Base-by-base conservation (phyloP, 2,113 vertebrate genomes). In the Hyla sarda region DNA sequence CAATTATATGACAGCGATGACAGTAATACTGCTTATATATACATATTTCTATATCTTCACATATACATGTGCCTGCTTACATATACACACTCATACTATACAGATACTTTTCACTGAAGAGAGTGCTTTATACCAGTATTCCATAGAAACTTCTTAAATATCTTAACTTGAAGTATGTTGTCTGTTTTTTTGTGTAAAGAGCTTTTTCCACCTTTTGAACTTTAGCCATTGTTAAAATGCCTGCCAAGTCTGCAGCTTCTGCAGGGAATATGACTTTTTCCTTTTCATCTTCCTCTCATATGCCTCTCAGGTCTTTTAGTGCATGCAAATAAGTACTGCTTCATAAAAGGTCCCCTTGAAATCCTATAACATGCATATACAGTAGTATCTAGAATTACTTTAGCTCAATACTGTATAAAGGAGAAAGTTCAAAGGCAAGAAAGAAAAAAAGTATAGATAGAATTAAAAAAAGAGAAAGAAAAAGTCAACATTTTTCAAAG, bases 161-260 rank as follows among this genome's bases (percentile, higher is more conserved):
- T 52, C 75, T 69, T 17, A 58, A 25, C 76, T 79, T 84, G 54
- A 56, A 85, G 62, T 85, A 23, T 72, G 76, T 86, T 86, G 62
- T 69, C 48, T 86, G 62, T 80, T 86, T 86, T 48, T 86, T 72
- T 41, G 41, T 85, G 45, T 52, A 85, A 80, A 79, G 75, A 86
- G 84, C 75, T 78, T 79, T 79, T 71, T 72, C 84, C 74, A 78
- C 75, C 76, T 80, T 86, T 86, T 79, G 76, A 86, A 79, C 62
- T 86, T 80, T 80, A 71, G 75, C 76, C 75, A 80, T 86, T 79
- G 75, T 86, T 80, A 86, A 86, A 86, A 86, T 79, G 84, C 84
- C 75, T 80, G 48, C 75, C 62, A 78, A 80, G 84, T 78, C 75
- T 80, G 2, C 47, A 72, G 84, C 84, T 72, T 86, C 76, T 86